phyloP scores from a whole-genome alignment of 2,888 invertebrate genomes.

The Monopis laevigella region DNA sequence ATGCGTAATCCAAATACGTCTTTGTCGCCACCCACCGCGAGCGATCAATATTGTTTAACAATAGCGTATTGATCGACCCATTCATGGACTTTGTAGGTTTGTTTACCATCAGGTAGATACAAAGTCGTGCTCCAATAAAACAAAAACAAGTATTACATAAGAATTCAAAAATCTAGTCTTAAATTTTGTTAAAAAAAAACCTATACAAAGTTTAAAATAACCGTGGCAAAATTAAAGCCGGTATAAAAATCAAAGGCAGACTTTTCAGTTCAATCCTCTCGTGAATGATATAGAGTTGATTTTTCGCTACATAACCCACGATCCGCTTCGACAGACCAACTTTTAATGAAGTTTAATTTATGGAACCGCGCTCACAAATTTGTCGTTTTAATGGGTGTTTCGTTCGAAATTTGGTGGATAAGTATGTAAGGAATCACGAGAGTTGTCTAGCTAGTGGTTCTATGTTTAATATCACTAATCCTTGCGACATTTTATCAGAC shows the following conservation, averaged over 20 bases:
- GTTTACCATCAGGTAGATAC: too few species aligned
- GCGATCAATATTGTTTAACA: too few species aligned
- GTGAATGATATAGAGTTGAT: constrained; percentile 32
- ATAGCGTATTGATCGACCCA: too few species aligned
- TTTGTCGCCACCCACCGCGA: too few species aligned
- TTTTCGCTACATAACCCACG: constrained; percentile 33
- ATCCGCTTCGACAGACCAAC: constrained; percentile 30
- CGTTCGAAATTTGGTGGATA: constrained; percentile 34
- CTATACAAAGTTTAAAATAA: constrained; percentile 36
- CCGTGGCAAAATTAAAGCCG: constrained; percentile 31
- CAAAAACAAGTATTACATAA: too few species aligned
- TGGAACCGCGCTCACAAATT: constrained; percentile 41
- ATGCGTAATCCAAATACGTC: too few species aligned
- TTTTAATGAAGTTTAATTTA: constrained; percentile 58
- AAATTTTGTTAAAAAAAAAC: too few species aligned
- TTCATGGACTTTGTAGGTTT: too few species aligned
- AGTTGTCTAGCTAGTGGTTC: constrained; percentile 25
- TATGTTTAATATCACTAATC: constrained; percentile 30
- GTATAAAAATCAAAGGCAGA: constrained; percentile 29
- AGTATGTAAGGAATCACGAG: constrained; percentile 34
- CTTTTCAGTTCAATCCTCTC: constrained; percentile 24
- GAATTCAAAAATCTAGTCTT: too few species aligned
- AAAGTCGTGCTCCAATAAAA: too few species aligned
- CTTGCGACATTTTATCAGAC: constrained; percentile 17
- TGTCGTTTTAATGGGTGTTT: constrained; percentile 47